A percentile compares a stretch with the other conserved stretches of the same genome.
phyloP scores from a whole-genome alignment of 2,113 vertebrate species.

The Vulpes vulpes region DNA sequence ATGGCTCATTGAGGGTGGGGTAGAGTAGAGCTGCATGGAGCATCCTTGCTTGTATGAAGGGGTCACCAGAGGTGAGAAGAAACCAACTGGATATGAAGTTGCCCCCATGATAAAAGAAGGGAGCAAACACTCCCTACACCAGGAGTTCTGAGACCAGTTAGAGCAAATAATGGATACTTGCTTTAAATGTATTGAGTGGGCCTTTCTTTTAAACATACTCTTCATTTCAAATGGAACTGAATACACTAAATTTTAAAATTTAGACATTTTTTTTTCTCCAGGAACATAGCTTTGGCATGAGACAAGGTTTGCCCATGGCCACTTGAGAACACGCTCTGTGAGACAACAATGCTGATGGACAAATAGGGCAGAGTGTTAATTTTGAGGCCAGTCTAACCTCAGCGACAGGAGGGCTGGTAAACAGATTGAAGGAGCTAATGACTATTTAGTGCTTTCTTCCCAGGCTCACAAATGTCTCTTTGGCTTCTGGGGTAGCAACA shows the following conservation, averaged over 20 bases:
- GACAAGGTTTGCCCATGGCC: neutral
- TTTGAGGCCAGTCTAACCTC: constrained; percentile 47
- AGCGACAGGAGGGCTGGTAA: constrained; percentile 29
- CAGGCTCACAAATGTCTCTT: constrained; percentile 37
- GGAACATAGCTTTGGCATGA: constrained; percentile 49
- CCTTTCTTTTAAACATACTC: constrained; percentile 53
- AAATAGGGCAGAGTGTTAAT: constrained; percentile 40
- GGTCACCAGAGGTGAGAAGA: neutral
- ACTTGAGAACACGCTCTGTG: constrained; percentile 28
- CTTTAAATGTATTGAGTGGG: constrained; percentile 30
- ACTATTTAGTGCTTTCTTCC: constrained; percentile 62
- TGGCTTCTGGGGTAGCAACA: constrained; percentile 67
- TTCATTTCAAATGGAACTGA: constrained; percentile 65
- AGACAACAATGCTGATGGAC: neutral
- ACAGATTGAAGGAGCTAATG: constrained; percentile 58
- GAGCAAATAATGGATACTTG: neutral
- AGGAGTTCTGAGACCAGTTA: constrained; percentile 4
- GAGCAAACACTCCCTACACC: too few species aligned
- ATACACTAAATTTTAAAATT: constrained; percentile 60
- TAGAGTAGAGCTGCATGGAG: neutral
- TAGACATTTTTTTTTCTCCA: neutral
- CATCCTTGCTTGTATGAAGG: neutral
- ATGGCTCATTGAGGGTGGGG: neutral
- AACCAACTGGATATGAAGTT: neutral
- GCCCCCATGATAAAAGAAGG: neutral